A percentile compares a stretch with the other conserved stretches of the same genome.
Conservation (phyloP, 2,797 vertebrate species). For the Acanthurus leucopareius region DNA sequence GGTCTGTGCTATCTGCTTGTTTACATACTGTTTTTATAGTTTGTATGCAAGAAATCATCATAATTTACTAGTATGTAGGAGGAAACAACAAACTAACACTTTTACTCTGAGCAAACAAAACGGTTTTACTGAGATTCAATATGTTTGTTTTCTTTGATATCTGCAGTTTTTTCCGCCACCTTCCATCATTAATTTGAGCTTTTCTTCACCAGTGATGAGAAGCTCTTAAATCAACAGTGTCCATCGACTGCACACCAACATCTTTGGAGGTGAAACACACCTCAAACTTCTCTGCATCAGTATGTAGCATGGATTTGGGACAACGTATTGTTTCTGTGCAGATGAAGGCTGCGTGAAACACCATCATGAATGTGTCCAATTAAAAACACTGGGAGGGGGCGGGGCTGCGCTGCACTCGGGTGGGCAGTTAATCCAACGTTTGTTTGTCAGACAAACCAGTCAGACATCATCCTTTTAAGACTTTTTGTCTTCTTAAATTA, state of each 20-base stretch:
- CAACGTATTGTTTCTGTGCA: background rate
- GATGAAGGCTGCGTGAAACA: background rate
- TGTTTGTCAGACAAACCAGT: background rate
- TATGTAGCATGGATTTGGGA: conserved; percentile 9
- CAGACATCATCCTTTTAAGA: background rate
- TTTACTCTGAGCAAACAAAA: too few species aligned
- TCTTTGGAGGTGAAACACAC: too few species aligned
- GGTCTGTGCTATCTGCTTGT: background rate
- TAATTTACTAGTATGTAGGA: background rate
- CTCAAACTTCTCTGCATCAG: too few species aligned
- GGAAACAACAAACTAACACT: too few species aligned
- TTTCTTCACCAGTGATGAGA: too few species aligned
- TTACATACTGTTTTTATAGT: background rate
- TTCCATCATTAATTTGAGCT: background rate
- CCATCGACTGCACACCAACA: background rate
- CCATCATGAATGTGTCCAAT: background rate
- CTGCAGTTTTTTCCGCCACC: too few species aligned
- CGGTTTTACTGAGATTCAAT: too few species aligned
- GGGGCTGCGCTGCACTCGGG: background rate
- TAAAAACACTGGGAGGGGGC: background rate
- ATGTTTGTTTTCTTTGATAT: too few species aligned
- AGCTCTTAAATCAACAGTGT: background rate
- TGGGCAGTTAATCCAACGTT: background rate
- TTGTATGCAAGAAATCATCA: background rate
- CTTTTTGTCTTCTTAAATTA: background rate